phyloP scores from a whole-genome alignment of 2,113 vertebrate genomes.

The Australoheros scitulus region DNA sequence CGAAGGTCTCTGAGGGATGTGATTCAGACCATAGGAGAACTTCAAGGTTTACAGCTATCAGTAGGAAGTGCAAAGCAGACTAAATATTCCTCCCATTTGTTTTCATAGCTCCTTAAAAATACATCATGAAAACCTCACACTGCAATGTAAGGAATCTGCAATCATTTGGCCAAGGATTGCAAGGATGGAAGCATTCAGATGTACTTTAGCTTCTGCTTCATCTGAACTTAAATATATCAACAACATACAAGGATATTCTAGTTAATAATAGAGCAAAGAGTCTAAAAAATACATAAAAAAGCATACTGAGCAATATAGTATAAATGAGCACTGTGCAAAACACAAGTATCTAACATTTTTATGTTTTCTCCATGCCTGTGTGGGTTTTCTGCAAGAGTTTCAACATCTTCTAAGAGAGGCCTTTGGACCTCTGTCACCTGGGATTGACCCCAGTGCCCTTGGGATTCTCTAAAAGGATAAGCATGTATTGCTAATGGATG shows the following conservation, averaged over 20 bases:
- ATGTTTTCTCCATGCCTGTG: neutral
- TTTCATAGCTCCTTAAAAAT: conserved; percentile 49
- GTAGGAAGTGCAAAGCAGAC: conserved; percentile 61
- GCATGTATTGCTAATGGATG: neutral
- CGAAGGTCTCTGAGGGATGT: conserved; percentile 47
- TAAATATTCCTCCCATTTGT: conserved; percentile 63
- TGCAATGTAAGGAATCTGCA: conserved; percentile 11
- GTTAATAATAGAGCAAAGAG: neutral
- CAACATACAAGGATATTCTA: neutral
- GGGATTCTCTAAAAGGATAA: neutral
- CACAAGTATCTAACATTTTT: neutral
- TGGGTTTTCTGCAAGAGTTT: neutral
- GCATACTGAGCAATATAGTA: neutral
- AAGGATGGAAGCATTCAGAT: neutral
- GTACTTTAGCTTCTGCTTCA: neutral
- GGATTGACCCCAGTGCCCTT: neutral
- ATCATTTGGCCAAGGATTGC: neutral
- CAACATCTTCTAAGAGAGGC: neutral
- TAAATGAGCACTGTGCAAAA: neutral
- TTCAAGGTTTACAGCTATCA: conserved; percentile 69
- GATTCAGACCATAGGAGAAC: conserved; percentile 45
- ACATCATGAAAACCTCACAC: conserved; percentile 15
- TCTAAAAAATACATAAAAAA: neutral
- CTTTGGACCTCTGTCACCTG: neutral
- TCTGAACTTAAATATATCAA: neutral